Evolutionary conservation across 2,113 vertebrate species (phyloP), one percentile per base, ranked within the genome.

Genomic region (Misgurnus anguillicaudatus): DNA sequence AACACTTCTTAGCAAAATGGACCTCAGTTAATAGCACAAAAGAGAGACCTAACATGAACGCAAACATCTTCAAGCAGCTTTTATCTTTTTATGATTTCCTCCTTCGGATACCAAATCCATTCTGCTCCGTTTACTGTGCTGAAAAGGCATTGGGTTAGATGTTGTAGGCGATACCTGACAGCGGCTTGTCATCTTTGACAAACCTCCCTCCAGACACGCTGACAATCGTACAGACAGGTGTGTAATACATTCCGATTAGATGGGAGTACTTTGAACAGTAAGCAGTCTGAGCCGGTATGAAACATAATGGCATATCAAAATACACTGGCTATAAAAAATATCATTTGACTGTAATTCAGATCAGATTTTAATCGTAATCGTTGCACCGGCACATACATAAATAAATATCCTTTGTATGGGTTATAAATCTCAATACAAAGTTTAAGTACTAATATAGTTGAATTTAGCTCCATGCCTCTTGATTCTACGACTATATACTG

Each of bases 271-370:
- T 13, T 51, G 48, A 16, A 42, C 47, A 51, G 9, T n/a, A 19
- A 57, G 85, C 88, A 84, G 81, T 83, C 85, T 16, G 86, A 86
- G 86, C 86, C 85, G 74, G 66, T 87, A 88, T 86, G 80, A 72
- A 87, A 87, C 86, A 84, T 86, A 77, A 86, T 74, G 70, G 57
- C 83, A 90, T 91, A 90, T 83, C 93, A 92, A 93, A 92, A 92
- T 91, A 90, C 91, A 90, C 88, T 89, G 78, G 79, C 82, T 93
- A 91, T 92, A 92, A 93, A 93, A 93, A 94, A 92, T 91, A 90
- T 82, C 69, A 86, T 86, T 82, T 83, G 82, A 85, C 87, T 87
- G 88, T 83, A 85, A 87, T 86, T 89, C 86, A 87, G 87, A 89
- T 41, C 63, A 57, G 63, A 71, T 80, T 83, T 81, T 79, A 81